phyloP scores from a whole-genome alignment of 2,888 invertebrate genomes.

The Adineta ricciae region DNA sequence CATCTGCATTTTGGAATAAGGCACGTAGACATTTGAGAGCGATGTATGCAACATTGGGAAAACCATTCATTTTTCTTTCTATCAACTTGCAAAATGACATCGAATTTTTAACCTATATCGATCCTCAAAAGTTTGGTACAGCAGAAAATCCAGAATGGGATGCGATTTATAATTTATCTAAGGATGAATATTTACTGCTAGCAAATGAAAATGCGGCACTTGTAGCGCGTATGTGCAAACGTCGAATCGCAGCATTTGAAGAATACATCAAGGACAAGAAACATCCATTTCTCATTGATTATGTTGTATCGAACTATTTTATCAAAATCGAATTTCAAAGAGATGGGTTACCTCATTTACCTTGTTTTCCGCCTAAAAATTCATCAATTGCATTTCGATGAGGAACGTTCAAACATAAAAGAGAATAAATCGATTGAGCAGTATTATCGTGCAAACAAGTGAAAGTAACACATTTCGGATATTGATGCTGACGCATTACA shows the following conservation, averaged over 20 bases:
- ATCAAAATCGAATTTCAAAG: constrained; percentile 9
- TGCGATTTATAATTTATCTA: background rate
- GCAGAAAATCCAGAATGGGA: background rate
- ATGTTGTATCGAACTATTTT: background rate
- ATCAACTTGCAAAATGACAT: background rate
- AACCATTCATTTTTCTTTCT: background rate
- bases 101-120: background rate
- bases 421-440: background rate
- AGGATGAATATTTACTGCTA: background rate
- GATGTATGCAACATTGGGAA: background rate
- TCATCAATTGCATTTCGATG: background rate
- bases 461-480: background rate
- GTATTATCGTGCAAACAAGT: background rate
- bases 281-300: background rate
- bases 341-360: background rate
- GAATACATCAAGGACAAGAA: background rate
- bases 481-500: background rate
- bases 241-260: background rate
- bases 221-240: background rate
- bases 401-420: background rate
- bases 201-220: background rate
- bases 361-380: background rate
- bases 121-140: background rate
- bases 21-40: background rate
- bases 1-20: background rate